Percentiles rank a stretch among this genome's conserved stretches.
These are phyloP conservation scores for Muscina levida DNA, from an alignment of 2,888 invertebrate species.

Conservation along the genomic window DNA sequence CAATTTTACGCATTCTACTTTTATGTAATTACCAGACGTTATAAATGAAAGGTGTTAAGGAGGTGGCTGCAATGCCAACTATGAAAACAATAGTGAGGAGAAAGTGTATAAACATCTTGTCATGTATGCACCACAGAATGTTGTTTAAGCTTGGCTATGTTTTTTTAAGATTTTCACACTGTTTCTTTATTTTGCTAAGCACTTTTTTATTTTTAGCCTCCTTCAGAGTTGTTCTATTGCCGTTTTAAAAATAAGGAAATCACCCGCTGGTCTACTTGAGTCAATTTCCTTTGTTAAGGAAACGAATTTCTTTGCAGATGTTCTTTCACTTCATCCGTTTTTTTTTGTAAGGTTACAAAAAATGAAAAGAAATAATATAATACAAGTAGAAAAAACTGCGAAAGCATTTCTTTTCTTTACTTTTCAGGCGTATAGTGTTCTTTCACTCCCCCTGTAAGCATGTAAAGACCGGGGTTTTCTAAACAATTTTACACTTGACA, in stretches of 20 bases:
- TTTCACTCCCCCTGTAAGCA: too few species aligned
- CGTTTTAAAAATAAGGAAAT: constrained; percentile 42
- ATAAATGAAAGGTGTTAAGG: background rate
- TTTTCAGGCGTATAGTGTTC: too few species aligned
- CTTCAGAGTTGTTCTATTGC: background rate
- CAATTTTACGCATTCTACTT: constrained; percentile 14
- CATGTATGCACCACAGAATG: too few species aligned
- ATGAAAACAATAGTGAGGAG: constrained; percentile 16
- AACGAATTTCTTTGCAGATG: constrained; percentile 33
- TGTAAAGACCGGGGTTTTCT: constrained; percentile 15
- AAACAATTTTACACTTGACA: constrained; percentile 40
- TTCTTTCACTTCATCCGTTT: background rate
- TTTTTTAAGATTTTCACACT: too few species aligned
- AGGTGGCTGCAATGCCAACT: constrained; percentile 3
- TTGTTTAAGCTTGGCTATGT: too few species aligned
- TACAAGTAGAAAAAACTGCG: too few species aligned
- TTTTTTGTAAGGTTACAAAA: background rate
- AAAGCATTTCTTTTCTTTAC: constrained; percentile 16
- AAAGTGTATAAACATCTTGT: too few species aligned
- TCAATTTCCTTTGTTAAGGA: constrained; percentile 59
- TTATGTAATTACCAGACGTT: constrained; percentile 14
- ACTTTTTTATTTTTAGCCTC: background rate
- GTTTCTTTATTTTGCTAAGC: constrained; percentile 8
- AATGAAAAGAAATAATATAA: too few species aligned
- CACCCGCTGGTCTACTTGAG: constrained; percentile 52